Conservation (phyloP, 2,113 vertebrate species). For the Neopipo cinnamomea region DNA sequence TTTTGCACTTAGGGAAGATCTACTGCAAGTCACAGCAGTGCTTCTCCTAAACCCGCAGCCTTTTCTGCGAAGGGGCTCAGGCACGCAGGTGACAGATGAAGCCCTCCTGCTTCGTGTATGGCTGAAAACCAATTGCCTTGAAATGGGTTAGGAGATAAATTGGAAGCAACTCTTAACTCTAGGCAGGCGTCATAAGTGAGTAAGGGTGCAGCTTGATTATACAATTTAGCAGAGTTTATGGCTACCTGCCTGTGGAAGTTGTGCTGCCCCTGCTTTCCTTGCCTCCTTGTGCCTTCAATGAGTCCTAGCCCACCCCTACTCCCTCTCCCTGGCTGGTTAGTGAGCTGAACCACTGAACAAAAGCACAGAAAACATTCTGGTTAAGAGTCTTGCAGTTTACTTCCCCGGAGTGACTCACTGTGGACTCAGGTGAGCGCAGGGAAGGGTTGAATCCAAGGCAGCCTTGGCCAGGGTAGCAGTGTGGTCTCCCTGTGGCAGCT, state of each 20-base stretch:
- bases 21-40: slow-evolving; percentile 14
- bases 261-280: background rate
- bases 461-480: fast-evolving
- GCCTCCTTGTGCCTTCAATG: background rate
- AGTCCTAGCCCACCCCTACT: background rate
- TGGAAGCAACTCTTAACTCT: background rate
- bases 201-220: background rate
- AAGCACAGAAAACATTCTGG: background rate
- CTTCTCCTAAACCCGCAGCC: background rate
- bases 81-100: background rate
- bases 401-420: background rate
- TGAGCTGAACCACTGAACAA: background rate
- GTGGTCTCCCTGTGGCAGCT: background rate
- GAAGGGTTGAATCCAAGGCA: background rate
- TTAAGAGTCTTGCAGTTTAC: background rate
- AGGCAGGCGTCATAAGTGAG: background rate
- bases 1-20: slow-evolving; percentile 19
- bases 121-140: background rate
- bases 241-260: background rate
- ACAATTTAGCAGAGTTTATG: background rate
- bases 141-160: background rate
- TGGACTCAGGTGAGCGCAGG: background rate
- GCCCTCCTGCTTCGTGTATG: background rate
- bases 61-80: background rate
- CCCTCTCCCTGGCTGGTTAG: background rate